A percentile compares a stretch with the other conserved stretches of the same genome.
Conservation (phyloP, 1,140 invertebrate species). For the Brachionus rotundiformis region DNA sequence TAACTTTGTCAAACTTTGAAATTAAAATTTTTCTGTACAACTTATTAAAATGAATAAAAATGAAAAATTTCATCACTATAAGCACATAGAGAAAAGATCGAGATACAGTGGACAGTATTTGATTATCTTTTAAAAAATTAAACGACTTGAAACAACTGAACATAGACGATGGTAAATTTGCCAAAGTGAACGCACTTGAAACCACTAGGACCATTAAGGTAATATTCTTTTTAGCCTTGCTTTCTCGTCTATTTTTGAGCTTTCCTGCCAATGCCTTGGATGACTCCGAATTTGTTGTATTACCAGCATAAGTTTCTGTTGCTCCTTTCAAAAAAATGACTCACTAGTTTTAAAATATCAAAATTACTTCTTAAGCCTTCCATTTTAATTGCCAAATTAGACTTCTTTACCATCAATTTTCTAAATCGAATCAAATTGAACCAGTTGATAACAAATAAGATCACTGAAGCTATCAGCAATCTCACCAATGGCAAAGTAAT, state of each 20-base stretch:
- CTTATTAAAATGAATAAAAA: slow-evolving; percentile 33
- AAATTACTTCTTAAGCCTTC: background rate
- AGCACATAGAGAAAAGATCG: background rate
- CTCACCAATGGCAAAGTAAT: background rate
- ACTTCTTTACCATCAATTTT: background rate
- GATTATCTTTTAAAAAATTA: background rate
- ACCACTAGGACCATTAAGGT: slow-evolving; percentile 8
- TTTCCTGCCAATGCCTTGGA: background rate
- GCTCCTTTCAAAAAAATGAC: background rate
- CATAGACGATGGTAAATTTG: background rate
- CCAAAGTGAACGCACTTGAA: background rate
- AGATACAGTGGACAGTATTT: background rate
- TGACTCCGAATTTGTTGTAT: background rate
- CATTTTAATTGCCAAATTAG: background rate
- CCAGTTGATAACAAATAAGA: slow-evolving; percentile 26
- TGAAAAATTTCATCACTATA: background rate
- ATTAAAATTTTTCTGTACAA: background rate
- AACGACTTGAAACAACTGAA: background rate
- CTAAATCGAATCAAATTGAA: background rate
- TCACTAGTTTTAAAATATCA: too few species aligned
- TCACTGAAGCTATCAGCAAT: background rate
- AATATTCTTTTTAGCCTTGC: slow-evolving; percentile 12
- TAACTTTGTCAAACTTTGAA: background rate
- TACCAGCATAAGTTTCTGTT: background rate
- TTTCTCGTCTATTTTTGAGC: background rate